phyloP scores from a whole-genome alignment of 2,888 invertebrate species.

The Xanthostigma xanthostigma region DNA sequence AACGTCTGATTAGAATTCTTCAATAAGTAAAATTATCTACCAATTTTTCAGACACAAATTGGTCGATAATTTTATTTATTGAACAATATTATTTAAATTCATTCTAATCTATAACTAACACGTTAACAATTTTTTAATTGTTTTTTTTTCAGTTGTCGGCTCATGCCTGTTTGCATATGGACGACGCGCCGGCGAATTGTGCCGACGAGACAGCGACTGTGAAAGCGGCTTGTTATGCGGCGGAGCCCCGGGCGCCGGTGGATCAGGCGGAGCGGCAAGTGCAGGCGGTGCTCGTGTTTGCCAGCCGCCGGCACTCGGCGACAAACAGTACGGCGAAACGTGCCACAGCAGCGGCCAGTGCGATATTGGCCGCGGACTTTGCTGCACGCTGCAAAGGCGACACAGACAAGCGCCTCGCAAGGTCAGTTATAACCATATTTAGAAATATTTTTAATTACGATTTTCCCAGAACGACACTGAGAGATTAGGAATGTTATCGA shows the following conservation, averaged over 20 bases:
- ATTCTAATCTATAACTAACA: too few relatives aligned
- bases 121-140: slow-evolving; percentile 5
- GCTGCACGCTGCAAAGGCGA: slow-evolving; percentile 74
- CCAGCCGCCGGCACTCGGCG: slow-evolving; percentile 58
- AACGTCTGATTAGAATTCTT: too few relatives aligned
- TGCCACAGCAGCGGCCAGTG: slow-evolving; percentile 73
- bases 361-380: slow-evolving; percentile 69
- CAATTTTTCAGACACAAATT: too few relatives aligned
- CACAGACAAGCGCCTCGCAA: slow-evolving; percentile 75
- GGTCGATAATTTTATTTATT: too few relatives aligned
- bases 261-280: slow-evolving; percentile 30
- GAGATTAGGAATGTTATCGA: too few relatives aligned
- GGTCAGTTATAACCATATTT: slow-evolving; percentile 33
- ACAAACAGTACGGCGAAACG: slow-evolving; percentile 73
- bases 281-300: slow-evolving; percentile 50
- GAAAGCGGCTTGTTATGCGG: slow-evolving; percentile 70
- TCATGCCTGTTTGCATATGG: slow-evolving; percentile 55
- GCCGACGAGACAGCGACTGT: slow-evolving; percentile 71
- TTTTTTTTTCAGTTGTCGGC: slow-evolving; percentile 37
- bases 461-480: too few relatives aligned
- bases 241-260: slow-evolving; percentile 44
- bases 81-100: too few relatives aligned
- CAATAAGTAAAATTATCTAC: too few relatives aligned
- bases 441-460: background rate
- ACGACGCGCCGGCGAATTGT: slow-evolving; percentile 66